phyloP scores from a whole-genome alignment of 2,888 invertebrate genomes.

The Pollenia angustigena region DNA sequence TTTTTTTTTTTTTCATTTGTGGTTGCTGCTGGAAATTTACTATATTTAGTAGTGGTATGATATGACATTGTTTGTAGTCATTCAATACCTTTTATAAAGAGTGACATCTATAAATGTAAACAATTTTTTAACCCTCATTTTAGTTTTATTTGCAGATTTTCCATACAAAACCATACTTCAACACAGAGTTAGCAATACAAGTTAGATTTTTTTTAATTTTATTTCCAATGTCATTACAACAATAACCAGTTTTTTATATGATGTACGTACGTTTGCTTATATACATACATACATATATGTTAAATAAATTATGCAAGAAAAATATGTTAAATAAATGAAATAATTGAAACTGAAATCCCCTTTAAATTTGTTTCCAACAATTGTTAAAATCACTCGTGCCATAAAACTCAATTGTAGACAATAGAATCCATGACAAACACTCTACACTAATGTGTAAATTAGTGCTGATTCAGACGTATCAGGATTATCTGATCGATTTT shows the following conservation, averaged over 20 bases:
- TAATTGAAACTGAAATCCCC: slow-evolving; percentile 21
- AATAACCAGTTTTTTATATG: slow-evolving; percentile 20
- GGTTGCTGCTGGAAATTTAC: background rate
- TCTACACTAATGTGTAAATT: background rate
- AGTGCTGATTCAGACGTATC: too few relatives aligned
- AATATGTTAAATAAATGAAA: slow-evolving; percentile 1
- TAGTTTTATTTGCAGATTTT: background rate
- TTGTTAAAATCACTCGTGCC: slow-evolving; percentile 40
- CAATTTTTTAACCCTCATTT: slow-evolving; percentile 44
- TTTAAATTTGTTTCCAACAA: slow-evolving; percentile 2
- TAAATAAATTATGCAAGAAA: background rate
- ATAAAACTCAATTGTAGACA: slow-evolving; percentile 15
- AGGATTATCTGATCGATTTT: too few relatives aligned
- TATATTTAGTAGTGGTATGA: background rate
- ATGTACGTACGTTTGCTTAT: background rate
- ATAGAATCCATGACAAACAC: slow-evolving; percentile 1
- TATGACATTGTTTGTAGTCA: slow-evolving; percentile 1
- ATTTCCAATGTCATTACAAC: background rate
- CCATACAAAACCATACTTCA: too few relatives aligned
- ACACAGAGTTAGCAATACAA: too few relatives aligned
- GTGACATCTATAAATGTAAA: slow-evolving; percentile 28
- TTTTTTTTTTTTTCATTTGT: slow-evolving; percentile 9
- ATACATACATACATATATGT: background rate
- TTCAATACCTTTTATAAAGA: slow-evolving; percentile 23
- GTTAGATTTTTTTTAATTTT: too few relatives aligned